Conservation (phyloP, 2,113 vertebrate genomes). For the Lota lota region DNA sequence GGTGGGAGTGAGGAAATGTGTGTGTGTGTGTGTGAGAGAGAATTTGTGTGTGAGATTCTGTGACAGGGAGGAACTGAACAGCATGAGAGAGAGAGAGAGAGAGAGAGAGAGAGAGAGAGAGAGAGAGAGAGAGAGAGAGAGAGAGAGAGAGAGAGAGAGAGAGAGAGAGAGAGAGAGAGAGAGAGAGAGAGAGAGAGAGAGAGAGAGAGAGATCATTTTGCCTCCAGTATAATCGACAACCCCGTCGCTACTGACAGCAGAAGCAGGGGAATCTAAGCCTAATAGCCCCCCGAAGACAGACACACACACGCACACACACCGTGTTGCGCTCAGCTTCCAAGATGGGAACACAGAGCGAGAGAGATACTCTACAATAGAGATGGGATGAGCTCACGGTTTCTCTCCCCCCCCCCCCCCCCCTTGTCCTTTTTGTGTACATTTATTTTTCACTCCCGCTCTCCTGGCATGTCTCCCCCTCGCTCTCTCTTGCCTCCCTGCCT, state of each 20-base stretch:
- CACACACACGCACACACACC: slow-evolving; percentile 18
- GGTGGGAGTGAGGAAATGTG: slow-evolving; percentile 20
- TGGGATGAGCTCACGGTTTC: neutral
- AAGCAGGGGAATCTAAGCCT: slow-evolving; percentile 39
- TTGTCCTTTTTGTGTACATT: neutral
- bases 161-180: no score
- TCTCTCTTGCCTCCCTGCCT: slow-evolving; percentile 1
- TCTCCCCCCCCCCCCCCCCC: neutral
- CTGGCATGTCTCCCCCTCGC: neutral
- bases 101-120: no score
- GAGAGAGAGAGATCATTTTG: slow-evolving; percentile 3
- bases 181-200: no score
- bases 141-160: no score
- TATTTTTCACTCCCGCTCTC: neutral
- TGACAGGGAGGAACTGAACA: no score
- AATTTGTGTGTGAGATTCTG: no score
- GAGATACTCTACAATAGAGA: slow-evolving; percentile 19
- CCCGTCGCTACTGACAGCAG: slow-evolving; percentile 39
- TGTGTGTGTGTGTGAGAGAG: neutral
- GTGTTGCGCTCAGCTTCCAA: slow-evolving; percentile 14
- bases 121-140: no score
- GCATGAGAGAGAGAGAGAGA: neutral
- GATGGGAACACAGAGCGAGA: neutral
- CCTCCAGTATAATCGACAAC: slow-evolving; percentile 32
- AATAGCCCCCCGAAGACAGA: slow-evolving; percentile 48